Conservation (phyloP, 2,888 invertebrate species). For the Leuctra nigra region DNA sequence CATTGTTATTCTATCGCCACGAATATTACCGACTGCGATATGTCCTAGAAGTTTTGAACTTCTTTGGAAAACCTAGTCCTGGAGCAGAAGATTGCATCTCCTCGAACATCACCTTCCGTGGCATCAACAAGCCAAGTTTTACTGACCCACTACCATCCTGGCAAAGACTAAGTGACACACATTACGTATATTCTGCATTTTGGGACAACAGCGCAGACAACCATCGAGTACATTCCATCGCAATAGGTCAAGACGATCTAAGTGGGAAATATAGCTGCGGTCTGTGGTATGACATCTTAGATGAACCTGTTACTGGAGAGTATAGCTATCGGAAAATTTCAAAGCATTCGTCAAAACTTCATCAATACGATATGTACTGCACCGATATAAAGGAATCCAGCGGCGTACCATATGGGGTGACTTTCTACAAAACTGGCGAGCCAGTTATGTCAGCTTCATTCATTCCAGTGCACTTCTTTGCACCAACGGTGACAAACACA, state of each 20-base stretch:
- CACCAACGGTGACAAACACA: conserved; percentile 34
- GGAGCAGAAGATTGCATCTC: conserved; percentile 43
- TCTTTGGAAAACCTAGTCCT: conserved; percentile 66
- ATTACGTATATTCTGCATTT: conserved; percentile 63
- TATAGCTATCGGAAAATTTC: conserved; percentile 50
- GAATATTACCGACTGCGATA: conserved; percentile 79
- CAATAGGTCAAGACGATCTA: conserved; percentile 48
- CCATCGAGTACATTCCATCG: conserved; percentile 53
- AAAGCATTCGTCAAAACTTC: too few species aligned
- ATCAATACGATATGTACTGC: too few species aligned
- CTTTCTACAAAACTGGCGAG: conserved; percentile 33
- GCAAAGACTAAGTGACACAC: conserved; percentile 55
- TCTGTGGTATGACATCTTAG: conserved; percentile 55
- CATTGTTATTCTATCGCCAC: conserved; percentile 74
- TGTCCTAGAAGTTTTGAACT: conserved; percentile 77
- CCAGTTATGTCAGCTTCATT: conserved; percentile 28
- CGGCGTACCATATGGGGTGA: conserved; percentile 36
- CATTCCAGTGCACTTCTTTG: conserved; percentile 30
- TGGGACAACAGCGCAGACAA: conserved; percentile 42
- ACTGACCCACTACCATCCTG: conserved; percentile 54
- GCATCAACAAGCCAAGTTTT: conserved; percentile 2
- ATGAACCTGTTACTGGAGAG: conserved; percentile 53
- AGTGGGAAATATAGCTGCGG: conserved; percentile 54
- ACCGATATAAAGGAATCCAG: too few species aligned
- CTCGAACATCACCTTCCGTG: conserved; percentile 44